Conservation (phyloP, 2,888 invertebrate species). For the Sialis lutaria region DNA sequence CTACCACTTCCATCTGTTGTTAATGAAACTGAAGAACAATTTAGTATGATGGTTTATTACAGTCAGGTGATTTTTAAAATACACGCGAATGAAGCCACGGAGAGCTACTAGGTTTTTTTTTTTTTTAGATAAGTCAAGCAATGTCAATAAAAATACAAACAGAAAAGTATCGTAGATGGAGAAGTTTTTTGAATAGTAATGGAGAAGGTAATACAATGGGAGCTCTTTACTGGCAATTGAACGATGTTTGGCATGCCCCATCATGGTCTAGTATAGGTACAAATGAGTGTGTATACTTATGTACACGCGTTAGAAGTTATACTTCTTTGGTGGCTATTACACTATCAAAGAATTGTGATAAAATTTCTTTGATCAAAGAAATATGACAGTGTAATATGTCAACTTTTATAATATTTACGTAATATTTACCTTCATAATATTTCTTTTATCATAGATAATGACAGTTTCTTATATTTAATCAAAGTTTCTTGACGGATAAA, state of each 20-base stretch:
- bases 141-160: constrained; percentile 73
- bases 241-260: constrained; percentile 95
- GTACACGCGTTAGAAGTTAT: too few relatives aligned
- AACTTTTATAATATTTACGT: too few relatives aligned
- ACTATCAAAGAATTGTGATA: too few relatives aligned
- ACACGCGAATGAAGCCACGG: too few relatives aligned
- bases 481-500: too few relatives aligned
- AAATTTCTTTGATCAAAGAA: too few relatives aligned
- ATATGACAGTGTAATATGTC: too few relatives aligned
- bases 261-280: constrained; percentile 84
- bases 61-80: constrained; percentile 48
- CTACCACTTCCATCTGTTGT: constrained; percentile 26
- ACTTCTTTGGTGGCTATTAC: too few relatives aligned
- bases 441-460: too few relatives aligned
- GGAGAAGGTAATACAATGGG: constrained; percentile 77
- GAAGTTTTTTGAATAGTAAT: constrained; percentile 24
- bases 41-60: constrained; percentile 57
- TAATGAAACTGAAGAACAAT: constrained; percentile 32
- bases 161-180: constrained; percentile 58
- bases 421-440: too few relatives aligned
- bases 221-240: constrained; percentile 94
- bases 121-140: constrained; percentile 72
- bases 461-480: too few relatives aligned
- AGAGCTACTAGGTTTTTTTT: constrained; percentile 1
- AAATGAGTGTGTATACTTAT: neutral